phyloP scores from a whole-genome alignment of 2,113 vertebrate genomes.

The Pomatorhinus ruficollis region DNA sequence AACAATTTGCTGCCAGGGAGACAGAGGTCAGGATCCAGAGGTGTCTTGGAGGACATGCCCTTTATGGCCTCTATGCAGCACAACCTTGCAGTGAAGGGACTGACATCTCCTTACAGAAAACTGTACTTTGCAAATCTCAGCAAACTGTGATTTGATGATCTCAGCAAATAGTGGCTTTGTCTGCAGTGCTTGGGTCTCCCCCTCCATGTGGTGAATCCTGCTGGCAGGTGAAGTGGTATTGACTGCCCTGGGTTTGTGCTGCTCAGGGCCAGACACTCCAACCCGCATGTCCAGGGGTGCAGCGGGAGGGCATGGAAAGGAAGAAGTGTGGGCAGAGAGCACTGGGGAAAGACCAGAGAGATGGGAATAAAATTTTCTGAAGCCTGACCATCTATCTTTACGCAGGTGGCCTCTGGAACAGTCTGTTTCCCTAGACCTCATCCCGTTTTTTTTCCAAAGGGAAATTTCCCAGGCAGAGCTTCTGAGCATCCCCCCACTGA shows the following conservation, averaged over 20 bases:
- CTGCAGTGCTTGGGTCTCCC: neutral
- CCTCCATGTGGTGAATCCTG: neutral
- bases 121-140: neutral
- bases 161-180: neutral
- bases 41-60: neutral
- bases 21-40: neutral
- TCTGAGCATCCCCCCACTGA: neutral
- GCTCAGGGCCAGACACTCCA: neutral
- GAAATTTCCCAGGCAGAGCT: neutral
- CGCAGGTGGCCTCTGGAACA: neutral
- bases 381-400: neutral
- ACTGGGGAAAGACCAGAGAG: neutral
- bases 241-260: neutral
- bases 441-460: neutral
- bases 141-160: neutral
- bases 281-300: neutral
- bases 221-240: neutral
- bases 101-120: neutral
- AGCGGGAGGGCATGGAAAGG: accelerated
- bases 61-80: neutral
- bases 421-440: neutral
- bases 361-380: neutral
- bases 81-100: neutral
- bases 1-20: neutral
- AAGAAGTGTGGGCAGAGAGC: neutral